Evolutionary conservation across 1,140 invertebrate genomes (phyloP).

Genomic region (Drosophila virilis): DNA sequence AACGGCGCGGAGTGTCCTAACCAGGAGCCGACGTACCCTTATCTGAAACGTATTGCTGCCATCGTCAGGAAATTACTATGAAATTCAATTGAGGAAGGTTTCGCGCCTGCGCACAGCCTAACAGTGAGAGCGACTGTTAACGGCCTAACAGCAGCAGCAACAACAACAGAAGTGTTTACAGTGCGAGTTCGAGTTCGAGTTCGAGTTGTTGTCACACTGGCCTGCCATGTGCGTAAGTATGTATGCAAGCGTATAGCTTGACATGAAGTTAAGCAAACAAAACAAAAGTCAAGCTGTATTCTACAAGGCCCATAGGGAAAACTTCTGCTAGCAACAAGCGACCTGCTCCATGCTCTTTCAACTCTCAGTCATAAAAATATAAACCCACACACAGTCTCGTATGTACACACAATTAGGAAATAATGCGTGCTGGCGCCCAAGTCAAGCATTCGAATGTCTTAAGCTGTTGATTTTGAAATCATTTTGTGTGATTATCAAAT

Average conservation of each 20-base stretch:
- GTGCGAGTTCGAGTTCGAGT: neutral
- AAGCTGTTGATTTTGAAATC: slow-evolving; percentile 75
- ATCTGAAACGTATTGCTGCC: slow-evolving; percentile 69
- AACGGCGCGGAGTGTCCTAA: slow-evolving; percentile 38
- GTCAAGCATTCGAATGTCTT: slow-evolving; percentile 55
- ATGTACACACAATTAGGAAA: slow-evolving; percentile 77
- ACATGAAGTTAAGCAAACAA: slow-evolving; percentile 78
- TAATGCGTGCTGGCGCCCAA: slow-evolving; percentile 51
- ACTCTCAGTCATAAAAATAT: slow-evolving; percentile 58
- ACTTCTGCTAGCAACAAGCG: slow-evolving; percentile 68
- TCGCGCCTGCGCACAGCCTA: slow-evolving; percentile 53
- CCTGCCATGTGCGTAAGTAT: neutral
- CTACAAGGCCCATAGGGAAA: slow-evolving; percentile 56
- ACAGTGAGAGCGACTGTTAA: slow-evolving; percentile 21
- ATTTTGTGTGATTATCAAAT: slow-evolving; percentile 69
- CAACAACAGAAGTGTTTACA: slow-evolving; percentile 8
- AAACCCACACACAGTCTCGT: slow-evolving; percentile 36
- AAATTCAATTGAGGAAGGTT: slow-evolving; percentile 67
- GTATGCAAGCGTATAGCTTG: slow-evolving; percentile 52
- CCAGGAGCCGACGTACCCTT: slow-evolving; percentile 63
- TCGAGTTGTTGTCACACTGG: slow-evolving; percentile 11
- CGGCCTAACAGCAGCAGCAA: neutral
- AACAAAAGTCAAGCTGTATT: slow-evolving; percentile 75
- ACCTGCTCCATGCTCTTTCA: slow-evolving; percentile 29
- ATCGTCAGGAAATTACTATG: slow-evolving; percentile 66